phyloP scores from a whole-genome alignment of 2,113 vertebrate species.

The Sinocyclocheilus anshuiensis region DNA sequence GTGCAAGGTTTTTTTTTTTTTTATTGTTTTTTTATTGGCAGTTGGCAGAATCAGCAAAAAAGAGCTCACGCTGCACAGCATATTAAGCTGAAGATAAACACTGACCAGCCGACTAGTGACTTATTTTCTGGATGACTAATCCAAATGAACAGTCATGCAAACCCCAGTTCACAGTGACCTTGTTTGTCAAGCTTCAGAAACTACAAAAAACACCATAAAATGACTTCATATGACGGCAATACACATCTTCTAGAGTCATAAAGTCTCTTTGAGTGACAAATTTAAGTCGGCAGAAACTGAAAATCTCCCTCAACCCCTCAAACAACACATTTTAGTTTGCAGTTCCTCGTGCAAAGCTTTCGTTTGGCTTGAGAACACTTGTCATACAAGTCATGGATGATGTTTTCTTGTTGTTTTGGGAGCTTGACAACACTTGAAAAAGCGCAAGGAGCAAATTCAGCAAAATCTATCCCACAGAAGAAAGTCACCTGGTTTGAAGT shows the following conservation, averaged over 20 bases:
- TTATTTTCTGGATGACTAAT: too few species aligned
- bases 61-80: not conserved
- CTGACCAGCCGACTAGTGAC: not conserved
- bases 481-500: not conserved
- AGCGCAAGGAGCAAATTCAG: not conserved
- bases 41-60: not conserved
- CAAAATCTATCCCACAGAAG: not conserved
- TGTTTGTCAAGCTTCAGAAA: not conserved
- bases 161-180: not conserved
- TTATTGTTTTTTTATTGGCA: not conserved
- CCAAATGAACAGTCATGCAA: too few species aligned
- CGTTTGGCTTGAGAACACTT: not conserved
- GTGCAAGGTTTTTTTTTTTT: not conserved
- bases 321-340: not conserved
- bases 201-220: not conserved
- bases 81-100: not conserved
- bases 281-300: not conserved
- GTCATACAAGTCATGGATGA: not conserved
- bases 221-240: not conserved
- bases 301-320: too few species aligned
- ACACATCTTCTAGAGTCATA: not conserved
- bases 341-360: not conserved
- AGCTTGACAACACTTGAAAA: not conserved
- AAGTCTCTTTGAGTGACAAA: not conserved
- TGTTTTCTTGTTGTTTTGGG: not conserved